phyloP scores from a whole-genome alignment of 2,797 vertebrate species.

The Otolemur crassicaudatus region DNA sequence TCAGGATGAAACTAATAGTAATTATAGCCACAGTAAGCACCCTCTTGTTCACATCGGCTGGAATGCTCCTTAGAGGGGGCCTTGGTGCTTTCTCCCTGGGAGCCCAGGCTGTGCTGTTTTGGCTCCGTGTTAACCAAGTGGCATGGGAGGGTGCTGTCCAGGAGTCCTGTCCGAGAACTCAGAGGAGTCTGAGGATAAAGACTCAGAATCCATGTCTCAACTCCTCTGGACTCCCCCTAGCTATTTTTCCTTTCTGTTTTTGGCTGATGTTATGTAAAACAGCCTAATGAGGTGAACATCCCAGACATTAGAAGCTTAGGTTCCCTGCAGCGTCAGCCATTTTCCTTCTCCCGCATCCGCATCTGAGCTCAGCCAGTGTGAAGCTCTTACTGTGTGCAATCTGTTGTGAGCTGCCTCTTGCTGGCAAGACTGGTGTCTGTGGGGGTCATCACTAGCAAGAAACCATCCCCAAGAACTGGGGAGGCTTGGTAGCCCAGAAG shows the following conservation, averaged over 20 bases:
- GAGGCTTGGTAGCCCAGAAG: background rate
- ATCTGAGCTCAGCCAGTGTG: background rate
- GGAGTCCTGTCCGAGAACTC: background rate
- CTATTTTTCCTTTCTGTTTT: conserved; percentile 41
- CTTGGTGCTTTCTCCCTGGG: background rate
- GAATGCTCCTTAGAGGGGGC: background rate
- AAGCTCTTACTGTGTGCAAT: conserved; percentile 39
- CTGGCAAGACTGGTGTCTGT: background rate
- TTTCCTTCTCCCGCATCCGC: background rate
- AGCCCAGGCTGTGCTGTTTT: background rate
- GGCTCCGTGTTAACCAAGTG: background rate
- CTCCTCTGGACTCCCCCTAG: background rate
- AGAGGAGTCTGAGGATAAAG: background rate
- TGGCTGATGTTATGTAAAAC: conserved; percentile 67
- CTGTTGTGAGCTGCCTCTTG: conserved; percentile 53
- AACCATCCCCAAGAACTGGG: background rate
- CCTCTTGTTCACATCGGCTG: background rate
- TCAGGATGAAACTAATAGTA: background rate
- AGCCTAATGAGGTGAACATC: conserved; percentile 73
- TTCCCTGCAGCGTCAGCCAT: conserved; percentile 61
- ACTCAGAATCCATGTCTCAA: background rate
- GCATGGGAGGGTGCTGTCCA: background rate
- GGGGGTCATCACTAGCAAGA: conserved; percentile 7
- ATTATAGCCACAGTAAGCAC: background rate
- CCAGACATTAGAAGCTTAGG: background rate